Evolutionary conservation across 2,888 invertebrate species (phyloP).

Genomic region (Drosophila pseudotakahashii): DNA sequence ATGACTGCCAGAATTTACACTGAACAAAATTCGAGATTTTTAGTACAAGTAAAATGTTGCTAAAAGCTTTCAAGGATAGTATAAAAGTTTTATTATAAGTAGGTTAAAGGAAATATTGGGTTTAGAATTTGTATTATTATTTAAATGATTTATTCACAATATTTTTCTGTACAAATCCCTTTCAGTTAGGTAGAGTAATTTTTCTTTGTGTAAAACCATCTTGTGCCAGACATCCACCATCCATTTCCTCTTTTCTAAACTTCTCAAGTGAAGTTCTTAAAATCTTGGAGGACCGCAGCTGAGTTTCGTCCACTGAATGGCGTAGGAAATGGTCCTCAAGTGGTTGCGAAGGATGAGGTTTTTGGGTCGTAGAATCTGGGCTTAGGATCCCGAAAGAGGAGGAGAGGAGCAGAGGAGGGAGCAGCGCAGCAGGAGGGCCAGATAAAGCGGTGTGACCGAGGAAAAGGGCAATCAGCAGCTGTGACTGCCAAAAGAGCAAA

Average conservation of each 20-base stretch:
- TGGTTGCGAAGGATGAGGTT: slow-evolving; percentile 13
- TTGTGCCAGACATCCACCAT: slow-evolving; percentile 2
- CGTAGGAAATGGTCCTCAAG: slow-evolving; percentile 35
- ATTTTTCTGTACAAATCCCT: no score
- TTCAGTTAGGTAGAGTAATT: background rate
- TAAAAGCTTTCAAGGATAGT: no score
- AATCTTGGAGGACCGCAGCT: slow-evolving; percentile 37
- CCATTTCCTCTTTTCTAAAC: slow-evolving; percentile 13
- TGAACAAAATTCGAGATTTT: background rate
- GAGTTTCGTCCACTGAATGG: slow-evolving; percentile 27
- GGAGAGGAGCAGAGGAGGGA: background rate
- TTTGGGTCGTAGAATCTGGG: slow-evolving; percentile 1
- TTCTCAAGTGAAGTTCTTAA: slow-evolving; percentile 22
- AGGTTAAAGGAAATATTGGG: no score
- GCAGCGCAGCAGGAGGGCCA: background rate
- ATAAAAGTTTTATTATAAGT: no score
- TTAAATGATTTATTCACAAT: no score
- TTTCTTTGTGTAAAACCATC: background rate
- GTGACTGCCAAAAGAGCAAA: slow-evolving; percentile 25
- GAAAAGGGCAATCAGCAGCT: slow-evolving; percentile 30
- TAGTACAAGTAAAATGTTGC: no score
- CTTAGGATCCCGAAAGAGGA: background rate
- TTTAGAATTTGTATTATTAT: no score
- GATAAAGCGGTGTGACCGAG: slow-evolving; percentile 4
- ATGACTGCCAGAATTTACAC: background rate